Evolutionary conservation across 1,140 invertebrate species (phyloP).

Genomic region (Thaumatotibia leucotreta): DNA sequence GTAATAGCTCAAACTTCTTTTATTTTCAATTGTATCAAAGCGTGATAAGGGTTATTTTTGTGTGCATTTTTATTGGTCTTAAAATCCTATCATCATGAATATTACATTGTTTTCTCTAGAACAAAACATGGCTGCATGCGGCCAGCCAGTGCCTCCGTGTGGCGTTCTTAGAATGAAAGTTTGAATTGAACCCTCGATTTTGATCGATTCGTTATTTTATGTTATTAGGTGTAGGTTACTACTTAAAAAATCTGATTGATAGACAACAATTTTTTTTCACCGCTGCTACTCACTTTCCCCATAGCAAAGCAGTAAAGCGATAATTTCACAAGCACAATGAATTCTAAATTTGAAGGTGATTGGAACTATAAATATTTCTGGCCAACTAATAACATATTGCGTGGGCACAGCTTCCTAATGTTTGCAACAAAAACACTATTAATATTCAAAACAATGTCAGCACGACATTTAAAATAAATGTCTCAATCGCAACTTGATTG

Average conservation of each 20-base stretch:
- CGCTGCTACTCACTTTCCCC: too few relatives aligned
- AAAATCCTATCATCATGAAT: neutral
- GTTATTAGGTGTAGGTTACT: too few relatives aligned
- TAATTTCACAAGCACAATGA: too few relatives aligned
- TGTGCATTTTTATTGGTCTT: neutral
- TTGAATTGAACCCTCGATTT: neutral
- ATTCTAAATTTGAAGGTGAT: too few relatives aligned
- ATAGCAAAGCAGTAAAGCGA: too few relatives aligned
- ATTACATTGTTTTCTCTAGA: neutral
- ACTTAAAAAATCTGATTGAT: too few relatives aligned
- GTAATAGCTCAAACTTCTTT: neutral
- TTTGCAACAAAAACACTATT: neutral
- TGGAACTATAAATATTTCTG: too few relatives aligned
- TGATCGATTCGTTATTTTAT: neutral
- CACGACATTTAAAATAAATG: conserved; percentile 5
- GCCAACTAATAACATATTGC: neutral
- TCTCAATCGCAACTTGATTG: neutral
- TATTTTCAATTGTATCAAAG: neutral
- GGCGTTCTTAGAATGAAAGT: neutral
- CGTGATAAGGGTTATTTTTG: neutral
- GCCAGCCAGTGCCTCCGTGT: neutral
- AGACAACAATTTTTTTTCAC: too few relatives aligned
- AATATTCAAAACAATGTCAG: neutral
- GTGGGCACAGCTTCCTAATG: neutral
- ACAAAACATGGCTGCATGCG: neutral